Conservation (phyloP, 2,113 vertebrate genomes). For the Pseudonaja textilis region DNA sequence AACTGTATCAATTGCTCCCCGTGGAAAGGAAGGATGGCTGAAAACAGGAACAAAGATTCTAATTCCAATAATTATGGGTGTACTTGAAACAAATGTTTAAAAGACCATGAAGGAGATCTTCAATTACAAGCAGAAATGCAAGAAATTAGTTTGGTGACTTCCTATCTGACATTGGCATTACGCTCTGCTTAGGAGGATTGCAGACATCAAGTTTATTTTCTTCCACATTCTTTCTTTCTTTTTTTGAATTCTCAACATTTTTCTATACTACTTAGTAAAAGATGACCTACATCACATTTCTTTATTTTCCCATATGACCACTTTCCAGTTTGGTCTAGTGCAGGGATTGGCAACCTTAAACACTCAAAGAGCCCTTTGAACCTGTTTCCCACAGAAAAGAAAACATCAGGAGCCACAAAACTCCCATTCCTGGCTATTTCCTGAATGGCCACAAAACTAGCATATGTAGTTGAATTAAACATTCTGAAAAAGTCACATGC, state of each 20-base stretch:
- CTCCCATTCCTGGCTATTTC: too few relatives aligned
- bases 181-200: not conserved
- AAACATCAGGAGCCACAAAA: too few relatives aligned
- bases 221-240: not conserved
- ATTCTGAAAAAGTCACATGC: too few relatives aligned
- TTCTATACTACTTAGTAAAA: not conserved
- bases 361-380: too few relatives aligned
- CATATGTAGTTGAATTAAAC: too few relatives aligned
- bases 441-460: too few relatives aligned
- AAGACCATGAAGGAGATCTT: not conserved
- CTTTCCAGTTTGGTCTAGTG: not conserved
- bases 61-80: not conserved
- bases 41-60: slow-evolving; percentile 3
- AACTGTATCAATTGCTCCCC: not conserved
- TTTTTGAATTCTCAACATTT: not conserved
- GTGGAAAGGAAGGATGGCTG: not conserved
- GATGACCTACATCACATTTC: not conserved
- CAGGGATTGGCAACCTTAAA: too few relatives aligned
- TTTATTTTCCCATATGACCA: not conserved
- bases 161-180: not conserved
- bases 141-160: not conserved
- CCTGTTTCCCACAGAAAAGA: too few relatives aligned
- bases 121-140: slow-evolving; percentile 1
- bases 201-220: not conserved
- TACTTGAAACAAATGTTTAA: not conserved